Base-by-base conservation (phyloP, 1,140 invertebrate genomes). In the Helicoverpa zea region DNA sequence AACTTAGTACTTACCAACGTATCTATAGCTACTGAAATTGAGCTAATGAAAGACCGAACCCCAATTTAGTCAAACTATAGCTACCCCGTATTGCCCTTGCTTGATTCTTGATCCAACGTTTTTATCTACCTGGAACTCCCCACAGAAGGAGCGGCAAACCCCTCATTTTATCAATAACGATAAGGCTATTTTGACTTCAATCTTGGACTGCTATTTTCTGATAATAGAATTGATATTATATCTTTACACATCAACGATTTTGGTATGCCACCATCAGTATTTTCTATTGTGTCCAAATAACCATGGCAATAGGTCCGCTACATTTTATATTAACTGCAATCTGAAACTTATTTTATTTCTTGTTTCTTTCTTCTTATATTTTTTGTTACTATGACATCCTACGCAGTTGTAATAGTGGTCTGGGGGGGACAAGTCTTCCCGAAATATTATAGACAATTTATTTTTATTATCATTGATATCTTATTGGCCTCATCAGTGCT, bases 221-320 rank as follows among this genome's bases (percentile, higher is more conserved):
- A 77, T 77, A 77, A 77, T 64, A 66, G 49, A 77, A 64, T 77
- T 64, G 68, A 54, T 54, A 72, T 72, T 72, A 72, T 54, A 72
- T 54, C 68, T 72, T 72, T 72, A 72, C 68, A 72, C 68, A 72
- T 72, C 68, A 72, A 51, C 68, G 68, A 7, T 54, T 18, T 29
- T 49, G 68, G 13, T 54, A 13, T 49, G 18, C 30, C 54, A n/a
- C 47, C 18, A 72, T 70, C 66, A 54, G 68, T 73, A 73, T 58
- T 73, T 73, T 73, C 70, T 73, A 73, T 73, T 73, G 70, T 73
- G 54, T 73, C 70, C 51, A 73, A 73, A 73, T 73, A 43, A 73
- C 29, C 70, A 58, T 73, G 43, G 68, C 52, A 72, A 54, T 72
- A 54, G 23, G 49, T 72, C 49, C 49, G 54, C 64, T 54, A 54